A percentile compares a stretch with the other conserved stretches of the same genome.
Conservation (phyloP, 2,113 vertebrate genomes). For the Chloropsis cyanopogon region DNA sequence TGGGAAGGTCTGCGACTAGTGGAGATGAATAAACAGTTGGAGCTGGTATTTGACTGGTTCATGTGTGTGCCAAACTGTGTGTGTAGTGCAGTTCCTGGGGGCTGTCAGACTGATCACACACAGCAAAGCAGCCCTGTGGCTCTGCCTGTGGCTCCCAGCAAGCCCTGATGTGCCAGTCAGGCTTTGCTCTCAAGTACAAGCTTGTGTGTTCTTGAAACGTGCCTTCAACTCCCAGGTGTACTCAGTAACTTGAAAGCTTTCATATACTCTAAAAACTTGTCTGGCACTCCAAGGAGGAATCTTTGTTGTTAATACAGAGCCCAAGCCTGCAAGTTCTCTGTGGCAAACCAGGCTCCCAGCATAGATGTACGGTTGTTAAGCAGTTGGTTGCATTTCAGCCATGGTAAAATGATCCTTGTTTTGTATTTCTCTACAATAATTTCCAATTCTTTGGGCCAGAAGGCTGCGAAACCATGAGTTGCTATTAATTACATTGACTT, state of each 20-base stretch:
- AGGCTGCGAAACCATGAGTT: not conserved
- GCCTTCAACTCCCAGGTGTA: not conserved
- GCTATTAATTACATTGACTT: not conserved
- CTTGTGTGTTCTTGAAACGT: not conserved
- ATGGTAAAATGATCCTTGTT: not conserved
- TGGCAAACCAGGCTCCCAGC: not conserved
- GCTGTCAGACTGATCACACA: slow-evolving; percentile 11
- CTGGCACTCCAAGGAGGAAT: not conserved
- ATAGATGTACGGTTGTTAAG: not conserved
- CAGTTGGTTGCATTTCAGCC: not conserved
- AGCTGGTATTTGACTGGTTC: slow-evolving; percentile 1
- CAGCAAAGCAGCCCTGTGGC: not conserved
- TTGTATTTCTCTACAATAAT: not conserved
- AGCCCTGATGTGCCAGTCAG: not conserved
- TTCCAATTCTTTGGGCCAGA: not conserved
- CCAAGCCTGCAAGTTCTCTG: not conserved
- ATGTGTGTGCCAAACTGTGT: not conserved
- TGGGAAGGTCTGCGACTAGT: not conserved
- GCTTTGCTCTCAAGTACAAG: not conserved
- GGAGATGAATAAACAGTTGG: slow-evolving; percentile 25
- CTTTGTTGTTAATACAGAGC: not conserved
- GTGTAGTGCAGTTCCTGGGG: not conserved
- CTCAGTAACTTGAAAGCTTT: not conserved
- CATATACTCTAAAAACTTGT: not conserved
- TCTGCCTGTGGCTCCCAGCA: not conserved